Percentiles rank a stretch among this genome's conserved stretches.
Conservation (phyloP, 1,140 invertebrate species). For the Phenacoccus solenopsis region DNA sequence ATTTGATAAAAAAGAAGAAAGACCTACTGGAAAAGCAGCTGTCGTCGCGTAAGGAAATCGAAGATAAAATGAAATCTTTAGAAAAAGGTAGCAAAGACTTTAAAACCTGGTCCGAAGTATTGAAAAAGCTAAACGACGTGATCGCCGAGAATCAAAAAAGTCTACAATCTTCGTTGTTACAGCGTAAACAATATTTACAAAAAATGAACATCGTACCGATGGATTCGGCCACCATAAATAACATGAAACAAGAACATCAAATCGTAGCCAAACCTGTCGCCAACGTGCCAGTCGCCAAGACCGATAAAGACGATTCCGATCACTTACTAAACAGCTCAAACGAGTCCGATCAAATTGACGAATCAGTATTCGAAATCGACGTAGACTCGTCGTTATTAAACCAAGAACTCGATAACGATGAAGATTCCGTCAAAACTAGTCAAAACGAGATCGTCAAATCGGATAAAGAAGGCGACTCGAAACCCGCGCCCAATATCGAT, state of each 20-base stretch:
- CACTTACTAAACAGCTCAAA: background rate
- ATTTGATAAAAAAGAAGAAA: conserved; percentile 6
- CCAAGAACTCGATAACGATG: background rate
- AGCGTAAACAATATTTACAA: conserved; percentile 9
- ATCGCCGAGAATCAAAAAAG: background rate
- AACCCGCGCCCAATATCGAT: conserved; percentile 53
- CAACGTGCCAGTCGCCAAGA: background rate
- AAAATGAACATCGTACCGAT: conserved; percentile 6
- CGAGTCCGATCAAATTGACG: background rate
- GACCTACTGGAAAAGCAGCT: background rate
- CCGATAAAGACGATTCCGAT: background rate
- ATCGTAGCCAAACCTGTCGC: background rate
- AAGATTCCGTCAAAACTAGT: background rate
- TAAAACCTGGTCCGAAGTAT: background rate
- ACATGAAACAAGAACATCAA: background rate
- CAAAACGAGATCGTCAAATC: background rate
- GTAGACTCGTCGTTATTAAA: background rate
- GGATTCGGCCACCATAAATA: conserved; percentile 1
- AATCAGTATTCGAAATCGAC: background rate
- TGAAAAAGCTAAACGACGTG: background rate
- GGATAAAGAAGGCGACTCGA: conserved; percentile 44
- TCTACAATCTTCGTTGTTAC: background rate
- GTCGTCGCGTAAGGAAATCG: background rate
- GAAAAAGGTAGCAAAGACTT: background rate
- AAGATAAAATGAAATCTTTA: conserved; percentile 4